A percentile compares a stretch with the other conserved stretches of the same genome.
Evolutionary conservation across 2,113 vertebrate genomes (phyloP).

Genomic region (Callopanchax toddi): DNA sequence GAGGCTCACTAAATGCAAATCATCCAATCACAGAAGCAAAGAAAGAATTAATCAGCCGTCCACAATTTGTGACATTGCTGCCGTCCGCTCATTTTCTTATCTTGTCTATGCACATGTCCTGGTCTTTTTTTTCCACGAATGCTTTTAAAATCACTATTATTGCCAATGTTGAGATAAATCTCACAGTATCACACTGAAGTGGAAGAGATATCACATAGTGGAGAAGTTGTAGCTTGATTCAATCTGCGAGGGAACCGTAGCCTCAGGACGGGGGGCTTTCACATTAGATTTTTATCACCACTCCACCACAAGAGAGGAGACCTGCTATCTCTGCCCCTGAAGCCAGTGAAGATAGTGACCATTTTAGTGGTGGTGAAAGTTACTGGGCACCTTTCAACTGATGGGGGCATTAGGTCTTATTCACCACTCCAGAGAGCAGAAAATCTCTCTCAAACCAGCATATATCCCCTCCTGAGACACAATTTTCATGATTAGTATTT

Average conservation of each 20-base stretch:
- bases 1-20: constrained; percentile 47
- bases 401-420: constrained; percentile 44
- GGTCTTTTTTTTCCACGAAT: constrained; percentile 26
- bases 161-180: constrained; percentile 65
- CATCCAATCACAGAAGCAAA: constrained; percentile 58
- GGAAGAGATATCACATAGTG: constrained; percentile 48
- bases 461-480: constrained; percentile 2
- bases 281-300: constrained; percentile 67
- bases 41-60: constrained; percentile 68
- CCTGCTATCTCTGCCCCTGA: constrained; percentile 62
- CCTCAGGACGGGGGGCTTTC: constrained; percentile 51
- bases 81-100: constrained; percentile 72
- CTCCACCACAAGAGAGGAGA: constrained; percentile 56
- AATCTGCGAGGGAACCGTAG: constrained; percentile 47
- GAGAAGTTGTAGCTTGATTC: constrained; percentile 58
- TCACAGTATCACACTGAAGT: constrained; percentile 43
- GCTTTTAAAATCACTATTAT: constrained; percentile 57
- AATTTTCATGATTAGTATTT: constrained; percentile 22
- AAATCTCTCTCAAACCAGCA: constrained; percentile 5
- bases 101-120: constrained; percentile 58
- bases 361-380: constrained; percentile 32
- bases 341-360: constrained; percentile 64
- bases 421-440: constrained; percentile 9
- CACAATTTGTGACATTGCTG: constrained; percentile 60
- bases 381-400: constrained; percentile 44